Evolutionary conservation across 2,888 invertebrate genomes (phyloP).

Genomic region (Aspidiotus destructor): DNA sequence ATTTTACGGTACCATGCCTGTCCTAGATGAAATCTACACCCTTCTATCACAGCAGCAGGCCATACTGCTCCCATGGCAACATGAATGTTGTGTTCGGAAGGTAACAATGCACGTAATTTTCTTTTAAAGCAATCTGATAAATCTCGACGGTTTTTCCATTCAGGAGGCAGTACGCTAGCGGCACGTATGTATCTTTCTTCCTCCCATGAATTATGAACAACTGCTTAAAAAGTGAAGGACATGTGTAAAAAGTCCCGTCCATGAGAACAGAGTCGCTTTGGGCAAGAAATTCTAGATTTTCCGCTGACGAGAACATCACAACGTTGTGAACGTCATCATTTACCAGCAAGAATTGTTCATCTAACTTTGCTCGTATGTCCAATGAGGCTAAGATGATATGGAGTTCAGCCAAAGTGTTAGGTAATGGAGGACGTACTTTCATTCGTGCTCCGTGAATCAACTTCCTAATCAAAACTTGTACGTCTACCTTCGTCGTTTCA

Average conservation of each 20-base stretch:
- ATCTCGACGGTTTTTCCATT: background rate
- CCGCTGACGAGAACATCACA: background rate
- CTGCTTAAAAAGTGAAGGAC: background rate
- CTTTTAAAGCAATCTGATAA: background rate
- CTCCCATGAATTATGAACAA: background rate
- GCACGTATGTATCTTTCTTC: background rate
- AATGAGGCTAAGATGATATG: background rate
- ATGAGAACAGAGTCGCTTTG: background rate
- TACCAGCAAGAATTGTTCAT: background rate
- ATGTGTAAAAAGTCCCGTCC: background rate
- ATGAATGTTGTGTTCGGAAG: background rate
- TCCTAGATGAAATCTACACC: background rate
- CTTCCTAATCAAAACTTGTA: background rate
- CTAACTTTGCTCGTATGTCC: background rate
- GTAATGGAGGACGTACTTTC: constrained; percentile 1
- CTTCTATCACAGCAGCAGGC: background rate
- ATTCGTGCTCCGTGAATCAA: background rate
- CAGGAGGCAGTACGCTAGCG: background rate
- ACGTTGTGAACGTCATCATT: background rate
- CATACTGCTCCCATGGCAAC: background rate
- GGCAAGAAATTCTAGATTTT: background rate
- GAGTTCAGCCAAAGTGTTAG: background rate
- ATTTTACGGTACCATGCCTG: background rate
- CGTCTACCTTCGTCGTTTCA: background rate
- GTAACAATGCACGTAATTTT: no score